Evolutionary conservation across 2,113 vertebrate species (phyloP), one percentile per base, ranked within the genome.

Genomic region (Apaloderma vittatum): DNA sequence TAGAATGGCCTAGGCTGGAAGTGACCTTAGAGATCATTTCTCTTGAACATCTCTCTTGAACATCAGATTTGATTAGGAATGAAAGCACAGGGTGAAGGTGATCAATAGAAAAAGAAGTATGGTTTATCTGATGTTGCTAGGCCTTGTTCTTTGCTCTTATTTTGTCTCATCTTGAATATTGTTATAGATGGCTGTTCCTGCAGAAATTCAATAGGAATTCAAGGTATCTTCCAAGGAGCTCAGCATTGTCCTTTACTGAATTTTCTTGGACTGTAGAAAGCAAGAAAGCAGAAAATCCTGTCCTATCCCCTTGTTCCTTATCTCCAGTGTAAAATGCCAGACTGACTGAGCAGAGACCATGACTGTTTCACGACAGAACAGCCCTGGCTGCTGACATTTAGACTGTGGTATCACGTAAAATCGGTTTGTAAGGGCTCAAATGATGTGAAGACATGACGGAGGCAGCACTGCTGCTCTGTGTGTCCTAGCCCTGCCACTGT

Each of bases 201-300:
- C 54, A 92, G 79, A 95, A 97, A 92, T 78, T 63, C 63, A 66
- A 55, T 86, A 91, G 74, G 30, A 91, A 86, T 91, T 91, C 93
- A 77, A 94, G 45, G 20, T 32, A n/a, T 6, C 22, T 73, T 73
- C 70, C 58, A 92, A 85, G 73, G 68, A 91, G 34, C 27, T 51
- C 57, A 54, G 21, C 9, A 2, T 48, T 91, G 32, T 62, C 55
- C 73, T 92, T 86, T 61, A 76, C 75, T 72, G 61, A 75, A 61
- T 89, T 92, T 94, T 85, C 62, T 79, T 76, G 24, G 40, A 65
- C 34, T 12, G 5, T 63, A 10, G 15, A 23, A 29, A 80, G 12
- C 37, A 81, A 37, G 11, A 81, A 85, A 32, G 67, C 40, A 85
- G 49, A 55, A 87, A 93, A 92, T 54, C n/a, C 21, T 57, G 5